A percentile compares a stretch with the other conserved stretches of the same genome.
These are phyloP conservation scores for Capreolus pygargus DNA, from an alignment of 2,113 vertebrate genomes.

Conservation along the genomic window DNA sequence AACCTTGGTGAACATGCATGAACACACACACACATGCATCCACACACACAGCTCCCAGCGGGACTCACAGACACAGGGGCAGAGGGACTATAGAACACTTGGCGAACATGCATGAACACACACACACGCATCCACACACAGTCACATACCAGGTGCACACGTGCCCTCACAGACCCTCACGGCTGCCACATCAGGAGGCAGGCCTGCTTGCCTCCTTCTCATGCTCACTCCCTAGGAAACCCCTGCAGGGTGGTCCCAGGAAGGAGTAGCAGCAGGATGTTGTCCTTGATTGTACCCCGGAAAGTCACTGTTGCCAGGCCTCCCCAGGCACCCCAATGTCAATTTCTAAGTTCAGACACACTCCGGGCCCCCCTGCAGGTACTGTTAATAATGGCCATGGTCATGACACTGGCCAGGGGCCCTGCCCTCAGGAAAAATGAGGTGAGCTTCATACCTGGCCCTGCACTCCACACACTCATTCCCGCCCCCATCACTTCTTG, in stretches of 20 bases:
- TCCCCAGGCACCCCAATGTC: neutral
- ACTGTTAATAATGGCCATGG: neutral
- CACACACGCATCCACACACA: neutral
- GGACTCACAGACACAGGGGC: neutral
- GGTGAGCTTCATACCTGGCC: neutral
- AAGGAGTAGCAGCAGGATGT: neutral
- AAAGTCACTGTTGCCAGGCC: neutral
- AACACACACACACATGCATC: neutral
- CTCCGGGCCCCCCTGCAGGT: too few species aligned
- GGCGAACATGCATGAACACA: neutral
- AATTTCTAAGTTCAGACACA: neutral
- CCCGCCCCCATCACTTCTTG: neutral
- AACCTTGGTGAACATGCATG: neutral
- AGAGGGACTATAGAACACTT: neutral
- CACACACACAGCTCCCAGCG: neutral
- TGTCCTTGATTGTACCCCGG: neutral
- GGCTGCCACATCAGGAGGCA: fast-evolving
- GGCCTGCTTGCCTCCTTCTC: neutral
- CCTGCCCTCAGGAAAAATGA: neutral
- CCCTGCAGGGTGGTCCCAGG: neutral
- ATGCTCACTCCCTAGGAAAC: neutral
- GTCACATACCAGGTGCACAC: neutral
- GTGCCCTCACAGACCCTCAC: fast-evolving
- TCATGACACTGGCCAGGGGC: neutral
- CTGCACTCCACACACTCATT: neutral